Conservation (phyloP, 2,113 vertebrate genomes). For the Neodon shergylaensis region DNA sequence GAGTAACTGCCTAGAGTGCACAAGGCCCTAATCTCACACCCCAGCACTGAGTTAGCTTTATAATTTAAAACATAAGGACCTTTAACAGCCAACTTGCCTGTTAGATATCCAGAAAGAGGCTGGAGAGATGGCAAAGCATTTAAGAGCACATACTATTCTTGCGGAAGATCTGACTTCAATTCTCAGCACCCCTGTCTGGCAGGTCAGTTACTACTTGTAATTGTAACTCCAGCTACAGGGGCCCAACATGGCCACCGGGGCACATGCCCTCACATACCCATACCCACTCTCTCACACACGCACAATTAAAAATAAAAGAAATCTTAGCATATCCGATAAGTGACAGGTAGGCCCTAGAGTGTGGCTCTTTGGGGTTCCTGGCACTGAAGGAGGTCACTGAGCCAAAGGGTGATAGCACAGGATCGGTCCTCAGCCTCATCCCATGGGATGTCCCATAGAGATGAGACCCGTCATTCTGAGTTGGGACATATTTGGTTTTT, state of each 20-base stretch:
- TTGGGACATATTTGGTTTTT: not conserved
- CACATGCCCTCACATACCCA: not conserved
- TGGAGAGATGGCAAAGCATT: not conserved
- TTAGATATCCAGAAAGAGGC: not conserved
- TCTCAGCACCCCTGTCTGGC: not conserved
- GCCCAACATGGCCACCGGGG: not conserved
- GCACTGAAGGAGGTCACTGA: not conserved
- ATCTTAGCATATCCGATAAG: not conserved
- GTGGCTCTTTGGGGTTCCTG: not conserved
- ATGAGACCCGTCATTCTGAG: not conserved
- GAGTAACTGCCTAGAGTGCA: not conserved
- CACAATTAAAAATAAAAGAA: not conserved
- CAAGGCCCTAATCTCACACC: not conserved
- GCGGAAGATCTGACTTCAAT: not conserved
- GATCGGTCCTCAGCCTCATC: not conserved
- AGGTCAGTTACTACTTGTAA: not conserved
- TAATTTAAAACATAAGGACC: not conserved
- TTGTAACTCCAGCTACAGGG: not conserved
- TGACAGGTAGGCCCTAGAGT: not conserved
- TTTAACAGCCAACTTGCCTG: conserved; percentile 10
- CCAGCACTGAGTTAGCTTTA: not conserved
- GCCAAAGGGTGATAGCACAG: not conserved
- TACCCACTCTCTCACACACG: not conserved
- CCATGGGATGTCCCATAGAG: not conserved
- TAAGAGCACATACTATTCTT: too few relatives aligned